phyloP scores from a whole-genome alignment of 2,888 invertebrate genomes.

The Girardia tigrina region DNA sequence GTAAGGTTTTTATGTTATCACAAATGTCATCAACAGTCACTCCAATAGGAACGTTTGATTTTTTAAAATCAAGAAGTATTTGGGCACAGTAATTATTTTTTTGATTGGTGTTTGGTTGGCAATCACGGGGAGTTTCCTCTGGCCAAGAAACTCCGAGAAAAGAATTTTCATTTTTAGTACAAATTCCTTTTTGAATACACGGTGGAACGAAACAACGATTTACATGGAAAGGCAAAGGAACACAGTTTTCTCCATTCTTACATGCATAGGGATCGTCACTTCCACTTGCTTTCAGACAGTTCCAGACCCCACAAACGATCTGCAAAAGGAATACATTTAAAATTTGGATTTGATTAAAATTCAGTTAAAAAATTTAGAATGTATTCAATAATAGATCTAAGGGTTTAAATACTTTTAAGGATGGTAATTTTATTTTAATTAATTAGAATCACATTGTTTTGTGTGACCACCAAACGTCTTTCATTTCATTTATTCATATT shows the following conservation, averaged over 20 bases:
- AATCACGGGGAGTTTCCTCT: neutral
- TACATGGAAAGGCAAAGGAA: neutral
- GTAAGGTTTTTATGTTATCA: conserved; percentile 7
- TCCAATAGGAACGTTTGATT: conserved; percentile 26
- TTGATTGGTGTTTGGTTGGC: conserved; percentile 23
- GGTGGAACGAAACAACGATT: conserved; percentile 27
- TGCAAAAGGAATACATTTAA: neutral
- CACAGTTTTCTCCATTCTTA: conserved; percentile 1
- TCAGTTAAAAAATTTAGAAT: too few relatives aligned
- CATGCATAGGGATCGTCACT: conserved; percentile 30
- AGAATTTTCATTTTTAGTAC: neutral
- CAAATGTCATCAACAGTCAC: conserved; percentile 31
- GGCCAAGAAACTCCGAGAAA: neutral
- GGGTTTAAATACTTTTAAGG: too few relatives aligned
- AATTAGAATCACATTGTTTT: too few relatives aligned
- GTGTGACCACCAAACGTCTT: too few relatives aligned
- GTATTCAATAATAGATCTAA: too few relatives aligned
- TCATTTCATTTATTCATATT: too few relatives aligned
- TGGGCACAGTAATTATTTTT: conserved; percentile 31
- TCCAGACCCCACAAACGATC: conserved; percentile 28
- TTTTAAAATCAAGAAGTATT: conserved; percentile 24
- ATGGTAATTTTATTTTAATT: too few relatives aligned
- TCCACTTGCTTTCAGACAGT: conserved; percentile 25
- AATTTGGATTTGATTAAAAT: too few relatives aligned
- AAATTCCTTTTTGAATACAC: conserved; percentile 10